Conservation (phyloP, 2,113 vertebrate species). For the Xerus inauris region DNA sequence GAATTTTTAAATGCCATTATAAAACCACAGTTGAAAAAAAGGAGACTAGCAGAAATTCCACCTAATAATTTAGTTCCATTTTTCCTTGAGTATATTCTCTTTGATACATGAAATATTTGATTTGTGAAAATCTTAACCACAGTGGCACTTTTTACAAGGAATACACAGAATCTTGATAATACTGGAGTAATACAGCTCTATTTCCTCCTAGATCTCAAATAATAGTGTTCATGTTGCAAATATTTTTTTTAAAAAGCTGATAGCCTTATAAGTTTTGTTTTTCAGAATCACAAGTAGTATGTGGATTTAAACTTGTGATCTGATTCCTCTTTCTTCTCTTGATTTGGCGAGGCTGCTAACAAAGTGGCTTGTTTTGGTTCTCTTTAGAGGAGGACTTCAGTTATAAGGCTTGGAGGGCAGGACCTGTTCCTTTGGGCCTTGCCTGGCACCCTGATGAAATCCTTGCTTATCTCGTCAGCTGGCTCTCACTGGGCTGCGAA, state of each 20-base stretch:
- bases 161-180: conserved; percentile 15
- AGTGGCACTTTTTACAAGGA: neutral
- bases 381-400: neutral
- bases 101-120: conserved; percentile 16
- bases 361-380: neutral
- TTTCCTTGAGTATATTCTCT: conserved; percentile 20
- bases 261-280: conserved; percentile 29
- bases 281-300: neutral
- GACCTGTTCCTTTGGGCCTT: neutral
- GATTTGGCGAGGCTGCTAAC: neutral
- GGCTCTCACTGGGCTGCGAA: neutral
- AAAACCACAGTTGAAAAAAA: neutral
- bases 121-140: conserved; percentile 31
- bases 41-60: neutral
- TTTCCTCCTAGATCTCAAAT: conserved; percentile 34
- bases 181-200: neutral
- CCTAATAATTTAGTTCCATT: neutral
- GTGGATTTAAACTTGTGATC: conserved; percentile 38
- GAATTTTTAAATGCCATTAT: neutral
- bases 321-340: neutral
- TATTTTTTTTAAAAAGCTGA: neutral
- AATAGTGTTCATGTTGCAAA: neutral
- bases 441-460: neutral
- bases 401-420: neutral
- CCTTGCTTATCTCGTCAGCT: neutral